phyloP scores from a whole-genome alignment of 2,113 vertebrate genomes.

The Thunnus maccoyii region DNA sequence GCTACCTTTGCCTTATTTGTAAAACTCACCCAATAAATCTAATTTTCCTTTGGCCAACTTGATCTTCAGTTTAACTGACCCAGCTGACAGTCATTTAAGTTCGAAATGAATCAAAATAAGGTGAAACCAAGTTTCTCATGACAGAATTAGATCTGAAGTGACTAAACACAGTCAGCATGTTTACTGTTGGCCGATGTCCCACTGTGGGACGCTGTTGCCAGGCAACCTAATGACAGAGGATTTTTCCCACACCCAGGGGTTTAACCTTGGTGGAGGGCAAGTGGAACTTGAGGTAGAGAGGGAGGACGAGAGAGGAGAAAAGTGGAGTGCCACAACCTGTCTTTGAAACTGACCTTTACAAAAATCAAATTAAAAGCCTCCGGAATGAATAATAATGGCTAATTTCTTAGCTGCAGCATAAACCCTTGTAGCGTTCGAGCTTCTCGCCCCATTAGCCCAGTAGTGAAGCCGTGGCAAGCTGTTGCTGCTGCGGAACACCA shows the following conservation, averaged over 20 bases:
- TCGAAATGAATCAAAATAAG: not conserved
- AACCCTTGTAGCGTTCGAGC: conserved; percentile 49
- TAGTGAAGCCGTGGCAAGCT: conserved; percentile 69
- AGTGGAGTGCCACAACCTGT: conserved; percentile 42
- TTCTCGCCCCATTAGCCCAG: conserved; percentile 68
- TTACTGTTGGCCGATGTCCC: conserved; percentile 53
- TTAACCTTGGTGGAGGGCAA: conserved; percentile 72
- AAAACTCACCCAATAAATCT: not conserved
- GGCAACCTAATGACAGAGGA: conserved; percentile 60
- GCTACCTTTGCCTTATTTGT: not conserved
- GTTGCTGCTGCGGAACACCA: conserved; percentile 75
- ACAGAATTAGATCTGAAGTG: not conserved
- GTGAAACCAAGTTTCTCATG: not conserved
- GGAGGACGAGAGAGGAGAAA: not conserved
- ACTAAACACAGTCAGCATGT: conserved; percentile 48
- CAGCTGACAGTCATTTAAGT: not conserved
- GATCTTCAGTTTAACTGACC: not conserved
- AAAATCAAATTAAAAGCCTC: conserved; percentile 46
- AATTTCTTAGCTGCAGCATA: conserved; percentile 52
- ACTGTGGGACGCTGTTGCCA: conserved; percentile 66
- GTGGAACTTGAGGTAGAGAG: conserved; percentile 23
- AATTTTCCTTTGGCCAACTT: not conserved
- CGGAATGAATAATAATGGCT: conserved; percentile 64
- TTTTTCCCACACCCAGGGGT: conserved; percentile 64
- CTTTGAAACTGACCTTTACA: conserved; percentile 45